Evolutionary conservation across 2,113 vertebrate species (phyloP), one percentile per base, ranked within the genome.

Genomic region (Cricetomys ansorgei): DNA sequence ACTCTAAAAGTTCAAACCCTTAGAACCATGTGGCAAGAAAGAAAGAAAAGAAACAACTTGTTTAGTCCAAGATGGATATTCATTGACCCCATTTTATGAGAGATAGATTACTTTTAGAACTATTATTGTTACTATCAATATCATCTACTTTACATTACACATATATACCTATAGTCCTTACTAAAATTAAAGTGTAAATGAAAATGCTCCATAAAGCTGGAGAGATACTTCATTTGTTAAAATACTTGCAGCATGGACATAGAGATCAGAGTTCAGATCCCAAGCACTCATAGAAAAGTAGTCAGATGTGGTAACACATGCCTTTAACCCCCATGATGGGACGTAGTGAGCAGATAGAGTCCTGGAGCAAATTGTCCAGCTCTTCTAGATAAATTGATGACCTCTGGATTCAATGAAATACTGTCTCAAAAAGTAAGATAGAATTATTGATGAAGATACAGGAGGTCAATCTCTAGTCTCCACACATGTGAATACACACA

Each of bases 161-260:
- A 45, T 34, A 31, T 45, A 2, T 67, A 90, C n/a, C 27, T 81
- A 7, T 15, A 67, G 5, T 93, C 57, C 62, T 76, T 31, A 4
- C 23, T 91, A 88, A 88, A 94, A 84, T 89, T 37, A 89, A 69
- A 45, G 19, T 89, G 62, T 43, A 70, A 89, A 75, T 48, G 64
- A 97, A 80, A 85, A 2, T 40, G n/a, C 25, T 31, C 3, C 48
- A 29, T 69, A 57, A 7, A 43, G 16, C 29, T 34, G 29, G 5
- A 11, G 29, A 23, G 62, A 48, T 13, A 21, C 10, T 48, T 85
- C 43, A 23, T 16, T 48, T 65, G 43, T 17, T 17, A 34, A 65
- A 85, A 37, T 48, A 40, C 31, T 23, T 37, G 27, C 59, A 64
- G 29, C 17, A 3, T 21, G 29, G 48, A 12, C 40, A 1, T 65